Conservation (phyloP, 2,888 invertebrate genomes). For the Tridacna gigas region DNA sequence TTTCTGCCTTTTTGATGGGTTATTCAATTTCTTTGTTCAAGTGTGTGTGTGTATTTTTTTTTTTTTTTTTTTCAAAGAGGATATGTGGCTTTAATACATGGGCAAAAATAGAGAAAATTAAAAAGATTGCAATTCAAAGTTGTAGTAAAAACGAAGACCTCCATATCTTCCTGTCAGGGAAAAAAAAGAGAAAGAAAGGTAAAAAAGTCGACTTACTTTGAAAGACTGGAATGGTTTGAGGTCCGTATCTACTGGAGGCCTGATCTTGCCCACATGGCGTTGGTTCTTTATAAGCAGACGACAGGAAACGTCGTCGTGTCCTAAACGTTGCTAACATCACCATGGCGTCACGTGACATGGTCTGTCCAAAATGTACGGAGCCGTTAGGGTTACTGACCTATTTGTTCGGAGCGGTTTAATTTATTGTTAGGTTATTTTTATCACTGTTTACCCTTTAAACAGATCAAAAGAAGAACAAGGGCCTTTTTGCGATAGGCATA, state of each 20-base stretch:
- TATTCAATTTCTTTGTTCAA: no score
- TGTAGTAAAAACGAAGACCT: no score
- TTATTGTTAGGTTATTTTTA: no score
- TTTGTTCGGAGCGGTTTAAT: not conserved
- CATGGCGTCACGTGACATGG: conserved; percentile 1
- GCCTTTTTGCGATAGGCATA: no score
- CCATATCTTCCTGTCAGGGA: not conserved
- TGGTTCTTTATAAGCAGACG: not conserved
- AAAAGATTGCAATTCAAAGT: no score
- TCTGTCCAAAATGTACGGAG: not conserved
- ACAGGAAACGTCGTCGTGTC: conserved; percentile 17
- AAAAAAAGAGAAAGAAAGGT: not conserved
- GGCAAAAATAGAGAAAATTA: no score
- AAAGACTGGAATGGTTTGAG: conserved; percentile 19
- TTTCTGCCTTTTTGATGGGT: no score
- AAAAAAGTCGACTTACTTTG: not conserved
- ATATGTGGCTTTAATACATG: no score
- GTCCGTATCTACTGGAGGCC: conserved; percentile 19
- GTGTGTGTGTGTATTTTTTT: no score
- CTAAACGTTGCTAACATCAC: not conserved
- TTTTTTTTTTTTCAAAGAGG: no score
- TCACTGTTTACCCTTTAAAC: no score
- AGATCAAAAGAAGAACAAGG: no score
- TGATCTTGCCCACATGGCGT: not conserved
- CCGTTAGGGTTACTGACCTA: conserved; percentile 5